Evolutionary conservation across 2,113 vertebrate species (phyloP).

Genomic region (Ceratotherium simum): DNA sequence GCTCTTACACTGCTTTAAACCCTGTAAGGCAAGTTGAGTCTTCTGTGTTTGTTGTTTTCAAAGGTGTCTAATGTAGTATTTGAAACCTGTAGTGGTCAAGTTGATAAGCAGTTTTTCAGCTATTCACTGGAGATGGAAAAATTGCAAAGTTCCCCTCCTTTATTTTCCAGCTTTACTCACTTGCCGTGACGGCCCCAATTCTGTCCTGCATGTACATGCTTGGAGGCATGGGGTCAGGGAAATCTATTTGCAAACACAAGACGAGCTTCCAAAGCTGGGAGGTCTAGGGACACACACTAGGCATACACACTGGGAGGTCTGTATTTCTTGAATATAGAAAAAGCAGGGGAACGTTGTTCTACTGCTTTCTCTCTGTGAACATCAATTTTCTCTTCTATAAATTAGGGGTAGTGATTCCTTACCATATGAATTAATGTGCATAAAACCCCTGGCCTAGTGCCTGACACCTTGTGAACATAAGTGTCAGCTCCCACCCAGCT

Average conservation of each 20-base stretch:
- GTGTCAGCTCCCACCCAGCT: background rate
- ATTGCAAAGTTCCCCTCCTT: background rate
- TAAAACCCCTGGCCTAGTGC: background rate
- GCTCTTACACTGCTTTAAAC: background rate
- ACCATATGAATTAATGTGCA: background rate
- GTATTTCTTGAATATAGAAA: background rate
- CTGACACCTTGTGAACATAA: background rate
- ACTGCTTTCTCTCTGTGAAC: background rate
- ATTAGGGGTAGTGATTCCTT: background rate
- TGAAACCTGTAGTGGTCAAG: background rate
- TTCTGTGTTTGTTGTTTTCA: background rate
- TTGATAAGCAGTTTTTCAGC: background rate
- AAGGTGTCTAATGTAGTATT: background rate
- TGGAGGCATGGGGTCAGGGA: background rate
- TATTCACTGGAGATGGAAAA: background rate
- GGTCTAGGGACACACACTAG: background rate
- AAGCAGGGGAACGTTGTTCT: background rate
- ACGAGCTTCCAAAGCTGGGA: background rate
- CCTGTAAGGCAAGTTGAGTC: background rate
- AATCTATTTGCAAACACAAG: background rate
- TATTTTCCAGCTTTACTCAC: background rate
- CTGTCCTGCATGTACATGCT: background rate
- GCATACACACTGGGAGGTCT: too few relatives aligned
- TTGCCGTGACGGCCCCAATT: background rate
- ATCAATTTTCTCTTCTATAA: background rate